Conservation (phyloP, 2,797 vertebrate species). For the Spondyliosoma cantharus region DNA sequence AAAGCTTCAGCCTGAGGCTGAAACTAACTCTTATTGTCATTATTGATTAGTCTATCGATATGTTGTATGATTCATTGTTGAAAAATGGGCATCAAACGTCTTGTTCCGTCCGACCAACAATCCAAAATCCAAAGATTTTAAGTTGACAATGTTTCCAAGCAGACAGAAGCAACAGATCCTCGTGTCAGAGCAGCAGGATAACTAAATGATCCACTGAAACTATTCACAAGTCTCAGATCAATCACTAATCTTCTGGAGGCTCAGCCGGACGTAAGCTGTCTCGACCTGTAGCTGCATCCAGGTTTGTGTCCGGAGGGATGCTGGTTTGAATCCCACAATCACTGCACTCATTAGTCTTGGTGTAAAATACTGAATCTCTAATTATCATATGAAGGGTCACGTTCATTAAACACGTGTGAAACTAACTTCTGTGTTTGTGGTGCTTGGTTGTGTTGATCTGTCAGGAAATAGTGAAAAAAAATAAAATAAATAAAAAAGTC, state of each 20-base stretch:
- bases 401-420: background rate
- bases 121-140: background rate
- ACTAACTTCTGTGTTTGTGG: background rate
- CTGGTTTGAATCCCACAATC: background rate
- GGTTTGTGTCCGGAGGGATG: no score
- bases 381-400: background rate
- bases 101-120: background rate
- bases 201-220: background rate
- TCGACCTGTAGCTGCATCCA: no score
- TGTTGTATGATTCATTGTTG: background rate
- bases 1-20: background rate
- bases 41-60: no score
- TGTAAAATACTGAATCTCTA: background rate
- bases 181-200: rapidly evolving
- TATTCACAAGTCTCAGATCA: background rate
- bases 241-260: background rate
- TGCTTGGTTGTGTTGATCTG: background rate
- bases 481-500: no score
- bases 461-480: background rate
- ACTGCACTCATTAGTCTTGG: background rate
- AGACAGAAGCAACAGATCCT: background rate
- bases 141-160: background rate
- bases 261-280: no score
- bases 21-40: background rate
- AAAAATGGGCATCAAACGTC: background rate